Evolutionary conservation across 2,797 vertebrate species (phyloP).

Genomic region (Peromyscus attwateri): DNA sequence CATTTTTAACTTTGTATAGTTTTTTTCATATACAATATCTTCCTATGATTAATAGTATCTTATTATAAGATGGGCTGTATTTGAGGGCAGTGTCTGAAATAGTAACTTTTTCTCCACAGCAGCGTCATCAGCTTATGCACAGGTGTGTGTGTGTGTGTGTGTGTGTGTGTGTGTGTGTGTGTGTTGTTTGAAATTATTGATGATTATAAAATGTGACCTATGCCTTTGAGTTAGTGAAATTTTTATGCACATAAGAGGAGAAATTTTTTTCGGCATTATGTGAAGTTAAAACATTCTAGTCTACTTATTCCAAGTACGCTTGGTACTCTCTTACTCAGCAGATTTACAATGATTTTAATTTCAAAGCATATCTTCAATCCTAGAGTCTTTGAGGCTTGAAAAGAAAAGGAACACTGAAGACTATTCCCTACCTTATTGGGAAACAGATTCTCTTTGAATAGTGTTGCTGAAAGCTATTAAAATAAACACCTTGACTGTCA

Average conservation of each 20-base stretch:
- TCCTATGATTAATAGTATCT: slow-evolving; percentile 53
- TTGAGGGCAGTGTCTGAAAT: background rate
- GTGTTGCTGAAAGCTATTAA: slow-evolving; percentile 66
- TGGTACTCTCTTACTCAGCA: slow-evolving; percentile 71
- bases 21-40: slow-evolving; percentile 6
- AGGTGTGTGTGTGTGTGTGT: background rate
- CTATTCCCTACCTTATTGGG: slow-evolving; percentile 29
- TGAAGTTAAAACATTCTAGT: slow-evolving; percentile 47
- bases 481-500: slow-evolving; percentile 66
- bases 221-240: slow-evolving; percentile 42
- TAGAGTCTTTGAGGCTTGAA: slow-evolving; percentile 70
- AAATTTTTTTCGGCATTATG: slow-evolving; percentile 27
- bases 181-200: slow-evolving; percentile 50
- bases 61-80: background rate
- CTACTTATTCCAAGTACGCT: slow-evolving; percentile 24
- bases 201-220: slow-evolving; percentile 7
- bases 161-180: background rate
- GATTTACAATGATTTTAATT: slow-evolving; percentile 71
- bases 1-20: background rate
- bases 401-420: slow-evolving; percentile 68
- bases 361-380: slow-evolving; percentile 75
- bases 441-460: slow-evolving; percentile 70
- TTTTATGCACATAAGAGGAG: slow-evolving; percentile 41
- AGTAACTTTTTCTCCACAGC: slow-evolving; percentile 33
- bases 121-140: slow-evolving; percentile 9